Base-by-base conservation (phyloP, 2,113 vertebrate species). In the Smithornis capensis region DNA sequence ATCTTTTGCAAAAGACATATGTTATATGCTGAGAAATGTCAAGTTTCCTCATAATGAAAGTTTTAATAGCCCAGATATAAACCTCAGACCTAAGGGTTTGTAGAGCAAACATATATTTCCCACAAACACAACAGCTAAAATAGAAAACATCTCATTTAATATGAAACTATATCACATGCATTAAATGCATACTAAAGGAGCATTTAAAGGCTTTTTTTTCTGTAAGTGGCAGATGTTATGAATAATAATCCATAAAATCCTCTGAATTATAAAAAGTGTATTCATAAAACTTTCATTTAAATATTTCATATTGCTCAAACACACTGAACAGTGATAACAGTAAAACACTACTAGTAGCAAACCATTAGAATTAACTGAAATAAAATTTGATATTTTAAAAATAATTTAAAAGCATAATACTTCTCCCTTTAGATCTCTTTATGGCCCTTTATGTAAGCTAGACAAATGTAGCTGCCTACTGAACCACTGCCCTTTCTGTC, bases 191-290 rank as follows among this genome's bases (percentile, higher is more conserved):
- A 97, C 93, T 97, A 98, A 97, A 97, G 62, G 82, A 95, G 49
- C n/a, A 13, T 96, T 97, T 95, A 91, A 97, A 97, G 92, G 69
- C 84, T 95, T 97, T 96, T 97, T 97, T 97, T 95, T 29, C 94
- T 83, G 25, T 96, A 97, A 97, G 95, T 97, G 92, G 91, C 97
- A 98, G 97, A 97, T 97, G 96, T 97, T 98, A 97, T 96, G 97
- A 98, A 97, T 97, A 98, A 97, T 96, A 97, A 98, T 94, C 85
- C 42, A 85, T 85, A 95, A 97, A 97, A 96, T 96, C 89, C 65
- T 95, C 91, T 94, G 95, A 97, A 97, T 97, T 98, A 90, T 92
- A 89, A 97, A 94, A 94, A 95, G 62, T 79, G 16, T 81, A 69
- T 96, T 96, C 93, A 97, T 98, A 97, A 98, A 97, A 95, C 86